Percentiles rank a stretch among this genome's conserved stretches.
These are phyloP conservation scores for Asbolus verrucosus DNA, from an alignment of 1,140 invertebrate species.

Conservation along the genomic window DNA sequence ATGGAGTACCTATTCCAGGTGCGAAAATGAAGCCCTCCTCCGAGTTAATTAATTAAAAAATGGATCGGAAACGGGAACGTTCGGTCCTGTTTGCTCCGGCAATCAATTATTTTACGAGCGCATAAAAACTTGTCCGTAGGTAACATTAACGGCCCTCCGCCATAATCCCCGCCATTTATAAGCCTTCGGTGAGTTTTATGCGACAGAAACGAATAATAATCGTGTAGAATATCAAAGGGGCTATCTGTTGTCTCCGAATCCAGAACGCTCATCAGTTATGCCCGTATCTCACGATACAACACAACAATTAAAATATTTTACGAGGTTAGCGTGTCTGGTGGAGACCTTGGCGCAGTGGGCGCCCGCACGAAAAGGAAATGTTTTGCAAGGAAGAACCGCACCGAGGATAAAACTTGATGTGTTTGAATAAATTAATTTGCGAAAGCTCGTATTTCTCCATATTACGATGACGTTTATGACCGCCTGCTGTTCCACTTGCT, in stretches of 20 bases:
- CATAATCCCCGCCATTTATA: neutral
- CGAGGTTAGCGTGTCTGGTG: constrained; percentile 44
- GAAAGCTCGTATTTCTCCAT: constrained; percentile 11
- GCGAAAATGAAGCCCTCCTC: too few relatives aligned
- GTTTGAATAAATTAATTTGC: constrained; percentile 41
- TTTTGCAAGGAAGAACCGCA: constrained; percentile 39
- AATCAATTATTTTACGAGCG: constrained; percentile 18
- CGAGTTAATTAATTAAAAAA: neutral
- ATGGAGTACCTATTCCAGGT: neutral
- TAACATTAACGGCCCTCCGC: constrained; percentile 1
- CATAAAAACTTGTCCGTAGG: neutral
- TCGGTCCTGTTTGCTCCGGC: neutral
- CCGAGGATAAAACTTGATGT: constrained; percentile 21
- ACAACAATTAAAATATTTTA: constrained; percentile 50
- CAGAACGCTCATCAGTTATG: constrained; percentile 48
- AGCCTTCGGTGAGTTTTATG: constrained; percentile 8
- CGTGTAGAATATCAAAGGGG: constrained; percentile 12
- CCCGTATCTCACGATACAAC: constrained; percentile 43
- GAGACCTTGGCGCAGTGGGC: constrained; percentile 44
- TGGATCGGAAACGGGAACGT: neutral
- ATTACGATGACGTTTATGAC: constrained; percentile 35
- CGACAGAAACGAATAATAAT: constrained; percentile 20
- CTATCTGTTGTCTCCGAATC: constrained; percentile 5
- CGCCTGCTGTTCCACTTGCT: too few relatives aligned
- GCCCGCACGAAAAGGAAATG: constrained; percentile 40